Conservation (phyloP, 2,113 vertebrate genomes). For the Poeciliopsis retropinna region DNA sequence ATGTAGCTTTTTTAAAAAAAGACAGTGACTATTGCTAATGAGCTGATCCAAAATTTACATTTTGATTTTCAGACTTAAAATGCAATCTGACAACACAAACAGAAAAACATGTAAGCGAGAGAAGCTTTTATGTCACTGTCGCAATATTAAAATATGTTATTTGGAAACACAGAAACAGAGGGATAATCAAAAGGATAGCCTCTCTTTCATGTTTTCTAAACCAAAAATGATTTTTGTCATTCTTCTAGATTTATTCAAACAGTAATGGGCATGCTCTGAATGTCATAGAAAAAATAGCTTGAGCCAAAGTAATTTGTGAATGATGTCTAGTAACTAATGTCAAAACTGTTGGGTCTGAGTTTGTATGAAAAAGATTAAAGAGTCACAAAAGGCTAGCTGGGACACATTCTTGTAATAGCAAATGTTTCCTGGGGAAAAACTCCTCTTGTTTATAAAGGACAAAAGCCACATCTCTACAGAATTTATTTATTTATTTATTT, state of each 20-base stretch:
- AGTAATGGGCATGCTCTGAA: neutral
- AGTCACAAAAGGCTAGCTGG: neutral
- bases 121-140: neutral
- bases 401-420: neutral
- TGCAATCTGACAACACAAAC: no score
- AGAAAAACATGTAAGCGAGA: neutral
- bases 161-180: neutral
- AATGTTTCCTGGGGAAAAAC: neutral
- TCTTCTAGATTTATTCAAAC: neutral
- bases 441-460: no score
- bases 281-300: neutral
- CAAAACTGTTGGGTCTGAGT: neutral
- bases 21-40: no score
- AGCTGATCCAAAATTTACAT: no score
- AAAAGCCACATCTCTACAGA: neutral
- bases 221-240: neutral
- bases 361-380: neutral
- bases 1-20: no score
- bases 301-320: neutral
- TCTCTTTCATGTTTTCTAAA: neutral
- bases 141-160: neutral
- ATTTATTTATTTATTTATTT: neutral
- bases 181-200: neutral
- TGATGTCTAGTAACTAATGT: neutral
- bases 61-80: no score